Base-by-base conservation (phyloP, 1,140 invertebrate genomes). In the Nephila pilipes region DNA sequence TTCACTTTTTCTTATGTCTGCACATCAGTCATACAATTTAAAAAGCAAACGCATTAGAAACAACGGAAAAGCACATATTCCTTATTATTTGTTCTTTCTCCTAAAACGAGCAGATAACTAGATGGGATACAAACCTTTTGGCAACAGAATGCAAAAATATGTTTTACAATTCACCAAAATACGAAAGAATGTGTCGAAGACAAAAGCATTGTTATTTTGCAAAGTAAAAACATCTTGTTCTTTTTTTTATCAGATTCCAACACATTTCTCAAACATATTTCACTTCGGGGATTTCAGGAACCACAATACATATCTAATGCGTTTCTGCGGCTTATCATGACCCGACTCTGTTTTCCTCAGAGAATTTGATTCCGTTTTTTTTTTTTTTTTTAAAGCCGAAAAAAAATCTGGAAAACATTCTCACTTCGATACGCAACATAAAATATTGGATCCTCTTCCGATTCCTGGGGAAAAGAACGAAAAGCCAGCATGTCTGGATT, bases 261-360 rank as follows among this genome's bases (percentile, higher is more conserved):
- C 69, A 75, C 69, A 75, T 75, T 75, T 32, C 16, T 25, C 32
- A 75, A 75, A 75, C 69, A 75, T 75, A 75, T 75, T 75, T 75
- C 69, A 75, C 69, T 75, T 75, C 69, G 32, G 69, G 69, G 69
- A 75, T 75, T 75, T 75, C 29, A 32, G 32, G 29, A 75, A 75
- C 69, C 69, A 75, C 69, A 75, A 75, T 75, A 75, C 69, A 75
- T 75, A 36, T 75, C 69, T 75, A 75, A 75, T 75, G 69, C 69
- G 16, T 75, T 36, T 75, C 69, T 20, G 69, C 69, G 69, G 69
- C 69, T 75, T 75, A 75, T 75, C 69, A 75, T 75, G 69, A 36
- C 69, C 25, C 36, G 69, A 18, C 69, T 75, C 32, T 75, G 32
- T 75, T 75, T 75, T 36, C 69, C 69, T 75, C 29, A 18, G 69